A percentile compares a stretch with the other conserved stretches of the same genome.
These are phyloP conservation scores for Callorhinus ursinus DNA, from an alignment of 2,113 vertebrate species.

Conservation along the genomic window DNA sequence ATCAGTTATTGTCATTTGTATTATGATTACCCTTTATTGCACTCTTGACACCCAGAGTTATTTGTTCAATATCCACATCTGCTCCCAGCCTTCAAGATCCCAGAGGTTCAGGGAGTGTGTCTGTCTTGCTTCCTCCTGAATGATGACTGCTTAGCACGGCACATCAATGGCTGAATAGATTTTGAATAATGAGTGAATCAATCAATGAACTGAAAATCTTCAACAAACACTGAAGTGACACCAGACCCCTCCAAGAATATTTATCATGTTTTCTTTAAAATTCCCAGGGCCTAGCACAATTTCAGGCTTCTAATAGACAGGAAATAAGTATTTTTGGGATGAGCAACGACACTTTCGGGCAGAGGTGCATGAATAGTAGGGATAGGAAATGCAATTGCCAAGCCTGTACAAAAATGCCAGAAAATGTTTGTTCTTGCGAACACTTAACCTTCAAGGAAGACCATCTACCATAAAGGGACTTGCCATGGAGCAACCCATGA, in stretches of 20 bases:
- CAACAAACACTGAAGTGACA: not conserved
- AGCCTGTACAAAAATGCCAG: not conserved
- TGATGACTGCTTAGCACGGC: not conserved
- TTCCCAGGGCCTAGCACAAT: not conserved
- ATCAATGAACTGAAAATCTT: constrained; percentile 19
- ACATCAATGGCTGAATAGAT: not conserved
- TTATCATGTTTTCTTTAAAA: not conserved
- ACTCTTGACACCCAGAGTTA: constrained; percentile 5
- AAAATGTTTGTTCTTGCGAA: not conserved
- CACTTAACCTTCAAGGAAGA: not conserved
- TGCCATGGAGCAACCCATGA: not conserved
- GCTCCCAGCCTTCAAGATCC: not conserved
- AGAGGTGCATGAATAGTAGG: not conserved
- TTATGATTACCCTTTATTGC: not conserved
- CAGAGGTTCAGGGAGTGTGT: not conserved
- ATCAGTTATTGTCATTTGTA: not conserved
- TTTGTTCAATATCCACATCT: constrained; percentile 50
- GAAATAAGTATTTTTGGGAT: not conserved
- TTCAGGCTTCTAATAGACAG: not conserved
- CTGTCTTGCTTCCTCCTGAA: constrained; percentile 35
- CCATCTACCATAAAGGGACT: not conserved
- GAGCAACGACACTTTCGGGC: not conserved
- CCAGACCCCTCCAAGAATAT: not conserved
- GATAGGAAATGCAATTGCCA: not conserved
- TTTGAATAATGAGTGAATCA: constrained; percentile 1